Evolutionary conservation across 2,888 invertebrate genomes (phyloP), one percentile per base, ranked within the genome.

Genomic region (Ariolimax columbianus): DNA sequence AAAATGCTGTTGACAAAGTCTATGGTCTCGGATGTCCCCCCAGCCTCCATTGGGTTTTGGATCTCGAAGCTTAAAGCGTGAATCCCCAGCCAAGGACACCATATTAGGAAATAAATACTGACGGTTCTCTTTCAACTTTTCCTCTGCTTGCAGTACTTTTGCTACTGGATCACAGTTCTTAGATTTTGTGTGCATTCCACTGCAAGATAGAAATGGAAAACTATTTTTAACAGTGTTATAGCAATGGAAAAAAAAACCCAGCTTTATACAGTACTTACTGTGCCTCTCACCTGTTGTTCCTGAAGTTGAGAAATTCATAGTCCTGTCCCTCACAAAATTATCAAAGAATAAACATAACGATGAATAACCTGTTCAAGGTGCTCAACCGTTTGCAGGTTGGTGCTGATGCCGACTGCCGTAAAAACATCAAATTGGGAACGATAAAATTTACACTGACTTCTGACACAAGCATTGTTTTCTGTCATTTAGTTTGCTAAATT

Each of bases 21-120:
- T 95, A 92, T 96, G 97, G 95, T 98, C 98, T 87, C 98, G 95
- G n/a, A 95, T 90, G 91, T 99, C 99, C 14, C 98, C 98, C 99
- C 99, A 99, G 0, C 99, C 99, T 0, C 99, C 99, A 93, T 99
- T 99, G 33, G 93, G 92, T 87, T 94, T 94, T 1, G 93, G 93
- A 86, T 92, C 91, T 0, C 92, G 88, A 43, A 91, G 88, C 83
- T 91, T 91, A 43, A 95, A 89, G 84, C 90, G 89, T 85, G 97
- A 93, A 97, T 97, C 85, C 96, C 93, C 92, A 43, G 92, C 92
- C 70, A 95, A 90, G 19, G 90, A 90, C 33, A 95, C 90, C 70
- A 92, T 92, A 80, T 94, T 93, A 0, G 95, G 95, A 89, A 95
- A 95, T 26, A 95, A 92, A 86, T 94, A 90, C 40, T 93, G 92